phyloP scores from a whole-genome alignment of 2,113 vertebrate genomes.

The Nymphicus hollandicus region DNA sequence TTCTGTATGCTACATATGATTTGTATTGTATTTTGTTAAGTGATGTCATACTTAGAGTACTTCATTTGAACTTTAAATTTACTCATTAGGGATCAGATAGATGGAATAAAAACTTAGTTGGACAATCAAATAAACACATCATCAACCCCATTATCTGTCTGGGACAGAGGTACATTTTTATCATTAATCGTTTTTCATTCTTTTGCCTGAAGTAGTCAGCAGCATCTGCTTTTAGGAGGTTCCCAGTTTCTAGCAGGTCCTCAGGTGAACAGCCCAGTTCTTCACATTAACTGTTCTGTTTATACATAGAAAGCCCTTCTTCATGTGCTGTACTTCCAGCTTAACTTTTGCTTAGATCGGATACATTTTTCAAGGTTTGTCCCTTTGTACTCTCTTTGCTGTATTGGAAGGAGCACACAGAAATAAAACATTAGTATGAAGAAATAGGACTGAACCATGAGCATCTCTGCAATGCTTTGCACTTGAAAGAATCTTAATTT shows the following conservation, averaged over 20 bases:
- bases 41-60: not conserved
- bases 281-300: not conserved
- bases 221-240: not conserved
- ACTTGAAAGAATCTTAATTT: not conserved
- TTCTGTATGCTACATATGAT: not conserved
- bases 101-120: not conserved
- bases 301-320: not conserved
- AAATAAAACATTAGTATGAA: not conserved
- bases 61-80: not conserved
- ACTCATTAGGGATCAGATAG: not conserved
- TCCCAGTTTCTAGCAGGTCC: not conserved
- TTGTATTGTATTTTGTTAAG: not conserved
- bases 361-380: not conserved
- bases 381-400: not conserved
- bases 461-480: not conserved
- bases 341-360: not conserved
- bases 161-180: not conserved
- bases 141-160: not conserved
- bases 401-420: not conserved
- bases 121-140: not conserved
- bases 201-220: not conserved
- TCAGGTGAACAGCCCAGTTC: not conserved
- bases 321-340: not conserved
- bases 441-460: not conserved
- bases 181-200: not conserved